Evolutionary conservation across 2,888 invertebrate species (phyloP).

Genomic region (Cosmia trapezina): DNA sequence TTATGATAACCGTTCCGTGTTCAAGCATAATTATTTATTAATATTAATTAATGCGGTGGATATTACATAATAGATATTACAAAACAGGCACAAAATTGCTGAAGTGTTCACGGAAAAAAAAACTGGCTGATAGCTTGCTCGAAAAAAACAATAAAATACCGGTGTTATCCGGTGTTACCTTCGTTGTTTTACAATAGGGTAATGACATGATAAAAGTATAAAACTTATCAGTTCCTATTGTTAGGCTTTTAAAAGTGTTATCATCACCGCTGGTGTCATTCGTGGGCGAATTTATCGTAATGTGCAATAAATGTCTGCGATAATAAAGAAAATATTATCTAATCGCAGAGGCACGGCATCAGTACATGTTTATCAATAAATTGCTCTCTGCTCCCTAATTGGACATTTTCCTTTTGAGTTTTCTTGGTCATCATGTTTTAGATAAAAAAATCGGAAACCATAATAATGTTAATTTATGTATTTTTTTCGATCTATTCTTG

Average conservation of each 20-base stretch:
- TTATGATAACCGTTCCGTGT: no score
- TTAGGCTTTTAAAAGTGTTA: conserved; percentile 35
- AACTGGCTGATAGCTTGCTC: not conserved
- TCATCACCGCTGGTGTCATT: conserved; percentile 44
- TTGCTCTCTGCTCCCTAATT: not conserved
- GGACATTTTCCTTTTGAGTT: not conserved
- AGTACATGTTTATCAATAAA: no score
- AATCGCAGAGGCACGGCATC: conserved; percentile 19
- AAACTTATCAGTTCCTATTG: conserved; percentile 42
- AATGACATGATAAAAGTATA: conserved; percentile 50
- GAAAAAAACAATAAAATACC: not conserved
- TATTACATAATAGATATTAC: no score
- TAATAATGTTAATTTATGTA: no score
- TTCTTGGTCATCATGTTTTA: not conserved
- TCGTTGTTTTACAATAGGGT: conserved; percentile 42
- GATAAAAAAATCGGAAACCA: not conserved
- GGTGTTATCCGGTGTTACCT: conserved; percentile 23
- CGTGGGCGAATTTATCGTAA: conserved; percentile 31
- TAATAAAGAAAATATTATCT: conserved; percentile 39
- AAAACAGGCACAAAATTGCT: not conserved
- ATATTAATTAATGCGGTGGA: no score
- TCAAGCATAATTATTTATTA: not conserved
- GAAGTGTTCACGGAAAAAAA: not conserved
- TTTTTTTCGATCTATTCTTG: no score
- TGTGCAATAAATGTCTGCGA: conserved; percentile 40